A percentile compares a stretch with the other conserved stretches of the same genome.
Conservation (phyloP, 2,113 vertebrate species). For the Aegypius monachus region DNA sequence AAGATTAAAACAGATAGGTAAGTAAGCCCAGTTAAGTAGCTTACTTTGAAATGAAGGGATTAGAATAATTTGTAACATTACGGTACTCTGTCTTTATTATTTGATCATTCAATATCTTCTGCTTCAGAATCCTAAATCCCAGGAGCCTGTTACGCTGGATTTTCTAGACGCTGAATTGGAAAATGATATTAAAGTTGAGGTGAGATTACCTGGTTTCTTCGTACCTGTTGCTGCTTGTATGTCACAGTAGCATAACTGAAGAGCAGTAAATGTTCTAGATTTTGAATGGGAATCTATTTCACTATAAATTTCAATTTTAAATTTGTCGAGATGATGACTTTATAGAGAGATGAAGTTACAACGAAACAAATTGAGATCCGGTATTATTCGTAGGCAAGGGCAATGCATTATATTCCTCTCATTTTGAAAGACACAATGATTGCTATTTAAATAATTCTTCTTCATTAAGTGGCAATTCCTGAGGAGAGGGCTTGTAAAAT, state of each 20-base stretch:
- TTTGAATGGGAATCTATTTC: not conserved
- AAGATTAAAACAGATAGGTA: conserved; percentile 16
- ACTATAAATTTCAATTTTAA: not conserved
- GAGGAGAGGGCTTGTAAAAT: not conserved
- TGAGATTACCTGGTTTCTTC: conserved; percentile 52
- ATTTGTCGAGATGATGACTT: not conserved
- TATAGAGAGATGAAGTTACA: not conserved
- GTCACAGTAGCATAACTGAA: not conserved
- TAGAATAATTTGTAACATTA: not conserved
- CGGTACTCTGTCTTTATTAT: not conserved
- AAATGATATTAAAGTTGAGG: conserved; percentile 97
- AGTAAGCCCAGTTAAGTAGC: conserved; percentile 21
- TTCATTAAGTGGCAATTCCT: not conserved
- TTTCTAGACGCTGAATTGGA: conserved; percentile 95
- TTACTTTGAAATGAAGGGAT: not conserved
- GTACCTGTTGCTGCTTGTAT: not conserved
- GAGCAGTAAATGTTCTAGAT: not conserved
- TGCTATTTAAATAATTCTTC: not conserved
- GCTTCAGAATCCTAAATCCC: conserved; percentile 95
- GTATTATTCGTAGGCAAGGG: not conserved
- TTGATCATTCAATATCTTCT: conserved; percentile 47
- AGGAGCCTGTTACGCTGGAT: conserved; percentile 96
- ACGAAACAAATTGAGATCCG: not conserved
- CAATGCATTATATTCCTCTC: not conserved
- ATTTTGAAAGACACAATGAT: not conserved